phyloP scores from a whole-genome alignment of 2,888 invertebrate species.

The Allolobophora icterica region DNA sequence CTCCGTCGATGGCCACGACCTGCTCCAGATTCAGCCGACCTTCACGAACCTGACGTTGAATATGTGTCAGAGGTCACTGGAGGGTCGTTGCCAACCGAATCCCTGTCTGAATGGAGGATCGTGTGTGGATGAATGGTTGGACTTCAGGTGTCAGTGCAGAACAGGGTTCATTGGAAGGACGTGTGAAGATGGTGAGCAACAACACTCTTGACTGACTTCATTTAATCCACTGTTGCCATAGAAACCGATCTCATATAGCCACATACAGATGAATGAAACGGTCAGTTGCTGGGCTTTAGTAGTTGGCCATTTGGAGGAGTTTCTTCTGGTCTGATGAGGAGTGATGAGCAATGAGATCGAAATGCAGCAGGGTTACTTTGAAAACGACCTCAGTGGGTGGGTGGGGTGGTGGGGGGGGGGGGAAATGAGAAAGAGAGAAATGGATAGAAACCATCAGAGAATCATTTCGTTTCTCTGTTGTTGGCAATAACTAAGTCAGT shows the following conservation, averaged over 20 bases:
- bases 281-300: background rate
- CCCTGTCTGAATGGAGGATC: slow-evolving; percentile 66
- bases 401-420: too few relatives aligned
- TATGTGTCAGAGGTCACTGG: slow-evolving; percentile 74
- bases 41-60: slow-evolving; percentile 76
- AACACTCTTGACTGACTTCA: background rate
- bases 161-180: slow-evolving; percentile 77
- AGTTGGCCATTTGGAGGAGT: too few relatives aligned
- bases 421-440: too few relatives aligned
- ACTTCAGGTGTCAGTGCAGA: slow-evolving; percentile 72
- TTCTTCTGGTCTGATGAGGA: too few relatives aligned
- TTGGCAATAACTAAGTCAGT: too few relatives aligned
- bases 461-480: too few relatives aligned
- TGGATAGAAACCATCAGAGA: too few relatives aligned
- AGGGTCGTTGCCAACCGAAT: background rate
- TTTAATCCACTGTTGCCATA: background rate
- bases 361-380: too few relatives aligned
- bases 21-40: slow-evolving; percentile 71
- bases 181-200: slow-evolving; percentile 71
- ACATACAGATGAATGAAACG: background rate
- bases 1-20: slow-evolving; percentile 77
- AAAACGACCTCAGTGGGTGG: too few relatives aligned
- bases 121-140: slow-evolving; percentile 85
- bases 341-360: too few relatives aligned
- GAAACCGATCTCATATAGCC: background rate